phyloP scores from a whole-genome alignment of 2,797 vertebrate genomes.

The Enteromius radiatus region DNA sequence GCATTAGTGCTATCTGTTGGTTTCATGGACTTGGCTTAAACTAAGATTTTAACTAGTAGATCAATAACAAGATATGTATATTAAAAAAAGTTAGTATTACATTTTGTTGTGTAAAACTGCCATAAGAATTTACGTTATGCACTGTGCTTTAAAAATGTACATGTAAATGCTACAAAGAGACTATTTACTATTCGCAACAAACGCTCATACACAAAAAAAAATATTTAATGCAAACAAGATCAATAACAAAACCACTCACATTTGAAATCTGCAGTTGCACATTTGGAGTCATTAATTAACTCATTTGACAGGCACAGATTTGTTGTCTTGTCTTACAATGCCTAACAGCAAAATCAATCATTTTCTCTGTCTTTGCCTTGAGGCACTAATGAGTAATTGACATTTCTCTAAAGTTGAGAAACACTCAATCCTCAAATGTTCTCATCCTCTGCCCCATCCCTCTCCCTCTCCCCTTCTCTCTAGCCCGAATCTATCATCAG shows the following conservation, averaged over 20 bases:
- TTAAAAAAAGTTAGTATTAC: neutral
- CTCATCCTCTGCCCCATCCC: conserved; percentile 55
- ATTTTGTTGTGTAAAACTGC: neutral
- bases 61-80: neutral
- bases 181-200: neutral
- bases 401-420: conserved; percentile 63
- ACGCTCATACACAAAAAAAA: neutral
- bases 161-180: neutral
- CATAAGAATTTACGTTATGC: neutral
- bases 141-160: neutral
- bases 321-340: conserved; percentile 65
- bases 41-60: neutral
- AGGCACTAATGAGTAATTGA: conserved; percentile 63
- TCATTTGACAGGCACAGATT: conserved; percentile 59
- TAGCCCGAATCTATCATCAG: conserved; percentile 29
- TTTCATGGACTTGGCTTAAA: neutral
- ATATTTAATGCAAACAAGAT: conserved; percentile 18
- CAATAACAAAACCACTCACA: conserved; percentile 41
- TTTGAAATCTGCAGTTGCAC: conserved; percentile 56
- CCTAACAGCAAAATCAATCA: conserved; percentile 64
- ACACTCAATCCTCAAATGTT: conserved; percentile 53
- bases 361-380: conserved; percentile 63
- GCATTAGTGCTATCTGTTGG: neutral
- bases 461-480: conserved; percentile 18
- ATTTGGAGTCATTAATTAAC: conserved; percentile 58